Percentiles rank a stretch among this genome's conserved stretches.
Conservation (phyloP, 2,113 vertebrate genomes). For the Eretmochelys imbricata region DNA sequence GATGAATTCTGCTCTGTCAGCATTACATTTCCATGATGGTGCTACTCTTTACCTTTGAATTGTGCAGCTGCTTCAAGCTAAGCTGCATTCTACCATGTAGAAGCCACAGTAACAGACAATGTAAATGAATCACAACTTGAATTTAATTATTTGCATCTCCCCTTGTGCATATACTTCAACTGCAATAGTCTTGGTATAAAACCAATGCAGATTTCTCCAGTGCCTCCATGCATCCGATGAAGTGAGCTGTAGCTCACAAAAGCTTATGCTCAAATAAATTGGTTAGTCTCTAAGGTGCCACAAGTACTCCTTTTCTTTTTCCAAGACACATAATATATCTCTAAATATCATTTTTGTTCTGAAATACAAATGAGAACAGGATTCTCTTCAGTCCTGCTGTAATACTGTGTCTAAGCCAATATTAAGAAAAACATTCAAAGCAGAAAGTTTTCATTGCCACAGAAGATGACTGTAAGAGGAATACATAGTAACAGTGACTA, state of each 20-base stretch:
- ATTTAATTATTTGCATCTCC: neutral
- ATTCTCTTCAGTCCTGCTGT: fast-evolving
- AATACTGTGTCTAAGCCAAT: neutral
- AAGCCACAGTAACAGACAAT: neutral
- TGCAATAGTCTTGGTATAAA: neutral
- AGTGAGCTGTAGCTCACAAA: too few relatives aligned
- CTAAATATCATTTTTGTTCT: neutral
- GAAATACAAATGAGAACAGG: neutral
- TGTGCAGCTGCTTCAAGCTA: neutral
- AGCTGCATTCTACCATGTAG: neutral
- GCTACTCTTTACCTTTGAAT: neutral
- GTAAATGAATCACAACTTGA: neutral
- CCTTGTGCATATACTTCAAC: neutral
- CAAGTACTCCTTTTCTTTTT: too few relatives aligned
- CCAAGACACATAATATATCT: neutral
- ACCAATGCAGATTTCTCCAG: neutral
- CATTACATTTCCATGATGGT: neutral
- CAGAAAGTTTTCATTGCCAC: neutral
- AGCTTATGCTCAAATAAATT: too few relatives aligned
- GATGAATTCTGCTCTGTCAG: neutral
- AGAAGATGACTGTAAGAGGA: neutral
- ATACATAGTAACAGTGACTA: neutral
- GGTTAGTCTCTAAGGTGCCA: too few relatives aligned
- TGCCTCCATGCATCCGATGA: neutral
- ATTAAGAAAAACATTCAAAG: neutral